These are phyloP conservation scores for Riptortus pedestris DNA, from an alignment of 1,140 invertebrate species.

Conservation along the genomic window DNA sequence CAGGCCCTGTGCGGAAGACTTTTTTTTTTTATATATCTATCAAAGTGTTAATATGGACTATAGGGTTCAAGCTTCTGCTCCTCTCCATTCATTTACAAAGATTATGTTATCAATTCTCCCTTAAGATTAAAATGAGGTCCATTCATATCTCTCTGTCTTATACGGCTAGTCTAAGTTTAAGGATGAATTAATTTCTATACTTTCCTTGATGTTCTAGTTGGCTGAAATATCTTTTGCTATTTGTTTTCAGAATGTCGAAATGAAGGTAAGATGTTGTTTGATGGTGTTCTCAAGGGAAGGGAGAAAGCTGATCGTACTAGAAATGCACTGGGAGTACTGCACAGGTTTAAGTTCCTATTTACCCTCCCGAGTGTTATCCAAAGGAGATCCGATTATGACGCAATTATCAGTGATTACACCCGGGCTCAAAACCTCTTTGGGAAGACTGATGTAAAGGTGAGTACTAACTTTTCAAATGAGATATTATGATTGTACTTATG, in stretches of 20 bases:
- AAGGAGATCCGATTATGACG: constrained; percentile 89
- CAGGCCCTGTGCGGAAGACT: too few relatives aligned
- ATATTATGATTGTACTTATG: not conserved
- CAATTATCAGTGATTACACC: constrained; percentile 95
- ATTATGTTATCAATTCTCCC: too few relatives aligned
- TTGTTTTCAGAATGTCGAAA: constrained; percentile 64
- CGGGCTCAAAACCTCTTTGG: constrained; percentile 92
- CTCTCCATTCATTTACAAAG: too few relatives aligned
- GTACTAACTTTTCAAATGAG: constrained; percentile 37
- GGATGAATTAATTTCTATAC: too few relatives aligned
- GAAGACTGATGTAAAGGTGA: constrained; percentile 78
- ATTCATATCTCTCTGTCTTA: too few relatives aligned
- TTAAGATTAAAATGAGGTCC: too few relatives aligned
- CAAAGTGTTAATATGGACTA: too few relatives aligned
- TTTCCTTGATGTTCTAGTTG: too few relatives aligned
- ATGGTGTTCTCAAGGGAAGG: constrained; percentile 84
- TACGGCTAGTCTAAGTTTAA: too few relatives aligned
- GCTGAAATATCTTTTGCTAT: too few relatives aligned
- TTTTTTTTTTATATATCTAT: too few relatives aligned
- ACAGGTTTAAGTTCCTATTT: constrained; percentile 85
- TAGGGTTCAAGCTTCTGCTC: too few relatives aligned
- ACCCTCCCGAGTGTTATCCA: constrained; percentile 90
- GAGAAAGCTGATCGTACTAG: constrained; percentile 91
- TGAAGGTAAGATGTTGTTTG: constrained; percentile 87
- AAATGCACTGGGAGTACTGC: constrained; percentile 84